Evolutionary conservation across 2,888 invertebrate genomes (phyloP).

Genomic region (Eilema griseolum): DNA sequence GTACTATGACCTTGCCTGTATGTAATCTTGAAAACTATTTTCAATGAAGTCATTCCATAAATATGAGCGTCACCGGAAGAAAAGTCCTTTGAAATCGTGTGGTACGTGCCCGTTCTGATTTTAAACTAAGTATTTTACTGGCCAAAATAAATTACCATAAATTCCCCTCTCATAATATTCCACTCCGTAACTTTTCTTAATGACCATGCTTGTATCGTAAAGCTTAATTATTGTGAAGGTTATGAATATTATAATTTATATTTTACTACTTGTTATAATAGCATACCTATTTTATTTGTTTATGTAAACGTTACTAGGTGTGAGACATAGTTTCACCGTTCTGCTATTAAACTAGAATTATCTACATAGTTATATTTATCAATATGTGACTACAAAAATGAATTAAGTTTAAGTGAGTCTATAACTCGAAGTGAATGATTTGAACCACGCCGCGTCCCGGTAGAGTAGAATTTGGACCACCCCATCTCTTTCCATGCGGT

Average conservation of each 20-base stretch:
- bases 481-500: too few relatives aligned
- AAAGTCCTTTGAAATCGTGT: not conserved
- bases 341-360: not conserved
- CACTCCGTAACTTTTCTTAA: constrained; percentile 15
- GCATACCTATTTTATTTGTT: not conserved
- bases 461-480: too few relatives aligned
- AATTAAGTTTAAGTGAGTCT: too few relatives aligned
- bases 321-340: not conserved
- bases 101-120: not conserved
- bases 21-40: not conserved
- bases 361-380: too few relatives aligned
- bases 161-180: constrained; percentile 18
- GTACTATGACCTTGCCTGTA: too few relatives aligned
- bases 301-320: constrained; percentile 2
- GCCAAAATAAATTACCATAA: constrained; percentile 14
- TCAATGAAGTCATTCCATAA: not conserved
- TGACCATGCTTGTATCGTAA: constrained; percentile 18
- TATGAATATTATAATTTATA: constrained; percentile 10
- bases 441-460: too few relatives aligned
- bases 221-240: constrained; percentile 14
- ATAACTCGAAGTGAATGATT: too few relatives aligned
- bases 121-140: not conserved
- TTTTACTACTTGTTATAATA: not conserved
- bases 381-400: too few relatives aligned
- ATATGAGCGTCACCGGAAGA: not conserved